Evolutionary conservation across 1,140 invertebrate genomes (phyloP).

Genomic region (Leptinotarsa defecta): DNA sequence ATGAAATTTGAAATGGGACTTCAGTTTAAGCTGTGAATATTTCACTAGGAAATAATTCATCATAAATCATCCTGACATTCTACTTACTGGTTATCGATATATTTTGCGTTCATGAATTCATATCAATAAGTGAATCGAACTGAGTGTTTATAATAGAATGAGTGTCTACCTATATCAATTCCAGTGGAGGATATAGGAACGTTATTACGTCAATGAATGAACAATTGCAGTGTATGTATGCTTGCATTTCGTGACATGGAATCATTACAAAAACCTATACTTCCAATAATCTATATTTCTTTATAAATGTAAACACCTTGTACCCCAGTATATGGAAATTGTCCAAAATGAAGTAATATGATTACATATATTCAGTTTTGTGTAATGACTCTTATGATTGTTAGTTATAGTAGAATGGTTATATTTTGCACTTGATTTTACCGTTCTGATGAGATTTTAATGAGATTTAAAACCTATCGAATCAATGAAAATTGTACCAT

Average conservation of each 20-base stretch:
- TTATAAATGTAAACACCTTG: too few relatives aligned
- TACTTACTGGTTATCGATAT: background rate
- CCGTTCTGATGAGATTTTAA: too few relatives aligned
- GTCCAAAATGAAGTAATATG: too few relatives aligned
- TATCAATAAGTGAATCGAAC: background rate
- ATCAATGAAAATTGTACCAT: too few relatives aligned
- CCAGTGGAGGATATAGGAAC: constrained; percentile 10
- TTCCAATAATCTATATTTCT: too few relatives aligned
- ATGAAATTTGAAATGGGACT: background rate
- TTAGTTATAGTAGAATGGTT: too few relatives aligned
- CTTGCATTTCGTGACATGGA: background rate
- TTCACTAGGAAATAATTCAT: background rate
- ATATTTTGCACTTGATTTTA: too few relatives aligned
- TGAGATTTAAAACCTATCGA: too few relatives aligned
- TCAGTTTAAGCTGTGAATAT: background rate
- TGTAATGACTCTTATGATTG: too few relatives aligned
- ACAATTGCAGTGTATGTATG: background rate
- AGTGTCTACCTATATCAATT: constrained; percentile 20
- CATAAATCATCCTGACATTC: background rate
- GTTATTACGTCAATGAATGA: constrained; percentile 15
- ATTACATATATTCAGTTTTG: too few relatives aligned
- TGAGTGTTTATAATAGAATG: background rate
- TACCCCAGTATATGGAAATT: too few relatives aligned
- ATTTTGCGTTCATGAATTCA: background rate
- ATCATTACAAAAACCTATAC: too few relatives aligned